Percentiles rank a stretch among this genome's conserved stretches.
Evolutionary conservation across 2,888 invertebrate genomes (phyloP).

Genomic region (Platycheirus rosarum): DNA sequence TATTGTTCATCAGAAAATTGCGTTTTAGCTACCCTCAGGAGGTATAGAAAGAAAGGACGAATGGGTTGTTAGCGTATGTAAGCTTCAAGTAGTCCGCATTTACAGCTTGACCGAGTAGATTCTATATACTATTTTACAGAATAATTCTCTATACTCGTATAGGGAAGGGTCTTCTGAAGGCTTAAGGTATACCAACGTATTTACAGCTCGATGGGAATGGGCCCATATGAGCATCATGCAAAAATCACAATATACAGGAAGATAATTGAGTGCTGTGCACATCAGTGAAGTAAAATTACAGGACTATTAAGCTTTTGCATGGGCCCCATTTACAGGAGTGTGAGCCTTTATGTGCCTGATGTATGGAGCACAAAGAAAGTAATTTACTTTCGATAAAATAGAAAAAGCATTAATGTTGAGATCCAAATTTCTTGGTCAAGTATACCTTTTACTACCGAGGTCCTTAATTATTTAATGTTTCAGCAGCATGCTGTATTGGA

Average conservation of each 20-base stretch:
- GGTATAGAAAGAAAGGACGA: not conserved
- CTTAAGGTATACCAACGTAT: not conserved
- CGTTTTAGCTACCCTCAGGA: slow-evolving; percentile 35
- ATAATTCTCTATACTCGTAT: no score
- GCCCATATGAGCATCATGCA: slow-evolving; percentile 36
- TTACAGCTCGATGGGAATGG: slow-evolving; percentile 8
- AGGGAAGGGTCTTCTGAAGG: no score
- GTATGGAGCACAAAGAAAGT: slow-evolving; percentile 20
- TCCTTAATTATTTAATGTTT: slow-evolving; percentile 2
- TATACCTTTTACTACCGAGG: not conserved
- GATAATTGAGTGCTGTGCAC: slow-evolving; percentile 48
- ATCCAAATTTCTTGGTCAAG: slow-evolving; percentile 28
- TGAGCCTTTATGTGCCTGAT: not conserved
- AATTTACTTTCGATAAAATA: slow-evolving; percentile 40
- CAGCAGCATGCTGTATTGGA: no score
- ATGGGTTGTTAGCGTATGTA: slow-evolving; percentile 16
- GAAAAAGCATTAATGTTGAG: slow-evolving; percentile 14
- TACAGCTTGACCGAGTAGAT: slow-evolving; percentile 5
- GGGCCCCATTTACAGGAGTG: not conserved
- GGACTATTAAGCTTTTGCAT: slow-evolving; percentile 28
- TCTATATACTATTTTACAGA: not conserved
- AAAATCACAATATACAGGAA: slow-evolving; percentile 58
- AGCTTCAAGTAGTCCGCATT: slow-evolving; percentile 32
- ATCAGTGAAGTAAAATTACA: slow-evolving; percentile 47
- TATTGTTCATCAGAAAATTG: slow-evolving; percentile 50